Evolutionary conservation across 2,113 vertebrate species (phyloP), one percentile per base, ranked within the genome.

Genomic region (Thinocorus orbignyianus): DNA sequence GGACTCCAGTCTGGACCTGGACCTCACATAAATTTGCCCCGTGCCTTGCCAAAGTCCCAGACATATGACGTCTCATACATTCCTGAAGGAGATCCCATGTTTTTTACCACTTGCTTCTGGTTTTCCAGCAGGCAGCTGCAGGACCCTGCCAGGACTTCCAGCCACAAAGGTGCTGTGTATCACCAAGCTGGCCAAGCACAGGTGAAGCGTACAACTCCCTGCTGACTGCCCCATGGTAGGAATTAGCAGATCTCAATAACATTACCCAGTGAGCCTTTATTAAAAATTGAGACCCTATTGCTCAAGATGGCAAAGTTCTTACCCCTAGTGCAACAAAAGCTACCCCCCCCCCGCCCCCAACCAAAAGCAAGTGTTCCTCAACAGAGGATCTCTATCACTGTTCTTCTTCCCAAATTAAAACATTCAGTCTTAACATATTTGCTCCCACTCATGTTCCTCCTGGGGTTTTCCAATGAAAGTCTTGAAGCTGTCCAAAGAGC

Each of bases 401-500:
- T 41, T 61, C 61, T 88, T 90, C 74, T 74, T 91, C 70, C 79
- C 42, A 52, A 84, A 95, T 55, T 57, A 95, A 96, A 96, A 89
- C 51, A 44, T 58, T 90, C 65, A n/a, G 5, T 69, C 57, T 82
- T 82, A 80, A 81, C 41, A 3, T 66, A 42, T 49, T 83, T 91
- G 82, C 88, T 84, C 62, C 84, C 49, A 68, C 72, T 96, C 58
- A 10, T 1, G 13, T 82, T 95, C 77, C 86, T 95, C 73, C 77
- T 57, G 82, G 77, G 44, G 31, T 61, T 94, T 94, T 92, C 74
- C 83, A 88, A 66, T 77, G 91, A 28, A 78, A 91, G 61, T 89
- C 66, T 86, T 93, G 88, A 77, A 74, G 39, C 83, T 86, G n/a
- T 33, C 93, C 89, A 95, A 95, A 74, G 88, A 93, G 92, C 90